Evolutionary conservation across 1,140 invertebrate genomes (phyloP).

Genomic region (Diploscapter pachys): DNA sequence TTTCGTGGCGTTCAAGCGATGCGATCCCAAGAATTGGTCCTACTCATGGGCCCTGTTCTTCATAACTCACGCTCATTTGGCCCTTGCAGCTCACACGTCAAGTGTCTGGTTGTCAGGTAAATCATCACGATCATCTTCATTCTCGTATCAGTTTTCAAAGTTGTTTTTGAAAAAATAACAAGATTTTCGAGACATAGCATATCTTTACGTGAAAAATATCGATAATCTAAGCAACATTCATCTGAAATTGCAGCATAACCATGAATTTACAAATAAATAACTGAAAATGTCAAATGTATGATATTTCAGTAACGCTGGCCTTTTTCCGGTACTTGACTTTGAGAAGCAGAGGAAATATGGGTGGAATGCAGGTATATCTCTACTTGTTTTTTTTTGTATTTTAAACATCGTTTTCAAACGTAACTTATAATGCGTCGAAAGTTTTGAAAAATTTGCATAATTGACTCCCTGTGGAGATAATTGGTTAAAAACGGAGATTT

Average conservation of each 20-base stretch:
- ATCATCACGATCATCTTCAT: neutral
- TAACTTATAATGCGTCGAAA: too few species aligned
- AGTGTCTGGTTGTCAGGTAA: slow-evolving; percentile 53
- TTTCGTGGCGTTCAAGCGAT: slow-evolving; percentile 55
- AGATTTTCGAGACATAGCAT: too few species aligned
- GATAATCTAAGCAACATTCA: too few species aligned
- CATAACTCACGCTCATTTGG: slow-evolving; percentile 56
- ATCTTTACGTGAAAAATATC: too few species aligned
- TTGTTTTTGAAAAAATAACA: neutral
- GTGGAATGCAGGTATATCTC: slow-evolving; percentile 45
- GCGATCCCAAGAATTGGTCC: slow-evolving; percentile 47
- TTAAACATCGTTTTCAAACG: neutral
- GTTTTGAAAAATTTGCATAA: too few species aligned
- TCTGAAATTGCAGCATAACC: too few species aligned
- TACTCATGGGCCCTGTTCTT: slow-evolving; percentile 56
- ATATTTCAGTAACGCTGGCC: slow-evolving; percentile 49
- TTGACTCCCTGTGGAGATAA: neutral
- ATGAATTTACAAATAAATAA: too few species aligned
- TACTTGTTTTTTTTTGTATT: neutral
- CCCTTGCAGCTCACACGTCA: slow-evolving; percentile 52
- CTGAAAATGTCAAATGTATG: too few species aligned
- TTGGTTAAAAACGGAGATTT: neutral
- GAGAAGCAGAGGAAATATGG: slow-evolving; percentile 43
- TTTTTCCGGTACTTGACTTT: slow-evolving; percentile 56
- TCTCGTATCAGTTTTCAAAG: neutral